phyloP scores from a whole-genome alignment of 2,888 invertebrate species.

The Invenusta paracnida region DNA sequence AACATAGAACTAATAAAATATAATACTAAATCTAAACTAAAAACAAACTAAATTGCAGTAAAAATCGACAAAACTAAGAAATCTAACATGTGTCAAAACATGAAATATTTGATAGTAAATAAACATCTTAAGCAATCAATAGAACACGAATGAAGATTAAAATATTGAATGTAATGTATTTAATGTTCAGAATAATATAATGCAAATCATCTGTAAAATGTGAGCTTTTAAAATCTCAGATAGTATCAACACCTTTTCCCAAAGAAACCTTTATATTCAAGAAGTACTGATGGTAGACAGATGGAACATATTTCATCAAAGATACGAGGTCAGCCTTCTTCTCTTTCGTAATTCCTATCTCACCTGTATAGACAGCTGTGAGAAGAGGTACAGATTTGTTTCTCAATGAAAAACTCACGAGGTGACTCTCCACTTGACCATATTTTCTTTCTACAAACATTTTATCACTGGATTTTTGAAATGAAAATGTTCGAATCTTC shows the following conservation, averaged over 20 bases:
- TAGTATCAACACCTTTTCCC: not conserved
- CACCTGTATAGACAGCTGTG: not conserved
- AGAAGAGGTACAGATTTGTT: not conserved
- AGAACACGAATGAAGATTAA: too few relatives aligned
- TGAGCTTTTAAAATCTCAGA: too few relatives aligned
- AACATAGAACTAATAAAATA: too few relatives aligned
- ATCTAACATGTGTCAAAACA: too few relatives aligned
- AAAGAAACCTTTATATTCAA: not conserved
- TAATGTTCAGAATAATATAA: too few relatives aligned
- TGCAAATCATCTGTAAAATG: too few relatives aligned
- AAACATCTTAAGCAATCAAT: too few relatives aligned
- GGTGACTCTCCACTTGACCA: not conserved
- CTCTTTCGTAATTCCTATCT: not conserved
- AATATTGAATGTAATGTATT: too few relatives aligned
- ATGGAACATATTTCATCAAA: not conserved
- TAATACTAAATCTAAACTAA: too few relatives aligned
- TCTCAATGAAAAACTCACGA: not conserved
- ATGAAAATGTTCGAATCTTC: not conserved
- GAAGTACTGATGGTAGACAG: not conserved
- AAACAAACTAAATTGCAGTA: too few relatives aligned
- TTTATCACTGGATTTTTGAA: not conserved
- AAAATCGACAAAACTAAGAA: too few relatives aligned
- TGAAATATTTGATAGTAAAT: too few relatives aligned
- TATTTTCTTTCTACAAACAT: not conserved
- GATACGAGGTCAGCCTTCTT: not conserved